Evolutionary conservation across 2,888 invertebrate species (phyloP), one percentile per base, ranked within the genome.

Genomic region (Nomada fucata): DNA sequence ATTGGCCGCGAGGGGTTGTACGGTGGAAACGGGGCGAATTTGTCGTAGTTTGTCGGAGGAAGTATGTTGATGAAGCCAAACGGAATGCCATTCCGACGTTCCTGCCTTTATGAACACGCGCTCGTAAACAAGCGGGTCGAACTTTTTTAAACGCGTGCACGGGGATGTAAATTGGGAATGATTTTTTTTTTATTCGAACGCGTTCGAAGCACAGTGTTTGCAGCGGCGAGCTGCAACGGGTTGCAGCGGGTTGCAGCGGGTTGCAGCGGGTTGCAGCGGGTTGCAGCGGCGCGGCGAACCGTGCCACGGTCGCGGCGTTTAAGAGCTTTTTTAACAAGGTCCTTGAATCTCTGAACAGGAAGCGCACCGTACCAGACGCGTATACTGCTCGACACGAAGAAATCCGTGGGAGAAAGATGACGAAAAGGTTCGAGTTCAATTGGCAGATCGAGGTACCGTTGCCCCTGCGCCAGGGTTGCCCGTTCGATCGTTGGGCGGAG

Each of bases 381-480:
- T 55, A 59, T 67, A 61, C 75, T 47, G 57, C 77, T 73, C 61
- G 71, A 69, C 59, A n/a, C 77, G 85, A 74, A 44, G 47, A 60
- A 69, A 73, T 63, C 68, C 77, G 78, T 42, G 69, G 18, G 67
- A 79, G 77, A 83, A 93, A 90, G 81, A 99, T 99, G 98, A 99
- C 99, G 93, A 99, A 99, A 95, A 97, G 97, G 94, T 99, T 98
- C 95, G 99, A 99, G 94, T 99, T 99, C 95, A 97, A 98, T 95
- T 99, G 99, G 99, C 98, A 97, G 94, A 97, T 98, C 92, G 97
- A 97, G 82, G 98, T 99, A 88, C 99, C 99, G 64, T 97, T 98
- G 92, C 95, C 97, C 61, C 95, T 99, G 65, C 95, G 96, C 70
- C 95, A 96, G 93, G 99, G 99, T 75, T 97, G 97, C 89, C 95